Conservation (phyloP, 1,140 invertebrate genomes). For the Drosophila teissieri region DNA sequence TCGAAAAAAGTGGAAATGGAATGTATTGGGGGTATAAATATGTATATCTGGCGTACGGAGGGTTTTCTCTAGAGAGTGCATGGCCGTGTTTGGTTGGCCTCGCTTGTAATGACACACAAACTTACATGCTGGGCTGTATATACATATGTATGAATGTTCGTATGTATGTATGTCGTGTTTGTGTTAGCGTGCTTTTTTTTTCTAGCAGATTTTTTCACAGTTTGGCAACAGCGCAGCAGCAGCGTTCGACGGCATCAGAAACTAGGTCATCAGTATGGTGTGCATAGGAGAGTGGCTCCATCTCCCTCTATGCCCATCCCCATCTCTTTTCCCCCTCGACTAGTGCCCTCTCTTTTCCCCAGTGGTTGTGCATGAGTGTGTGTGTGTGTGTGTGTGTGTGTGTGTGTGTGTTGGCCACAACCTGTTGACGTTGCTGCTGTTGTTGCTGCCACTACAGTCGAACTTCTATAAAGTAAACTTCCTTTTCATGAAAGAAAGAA, state of each 20-base stretch:
- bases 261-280: conserved; percentile 62
- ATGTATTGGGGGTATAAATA: conserved; percentile 1
- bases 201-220: conserved; percentile 56
- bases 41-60: not conserved
- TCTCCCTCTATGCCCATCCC: conserved; percentile 34
- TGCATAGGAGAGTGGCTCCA: conserved; percentile 44
- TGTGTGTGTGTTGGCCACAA: conserved; percentile 26
- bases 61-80: conserved; percentile 20
- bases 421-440: conserved; percentile 36
- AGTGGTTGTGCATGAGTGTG: not conserved
- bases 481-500: not conserved
- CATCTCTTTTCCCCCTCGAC: conserved; percentile 12
- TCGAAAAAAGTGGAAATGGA: not conserved
- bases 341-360: conserved; percentile 11
- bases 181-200: conserved; percentile 24
- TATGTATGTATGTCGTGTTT: conserved; percentile 7
- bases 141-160: not conserved
- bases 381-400: conserved; percentile 2
- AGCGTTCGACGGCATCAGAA: conserved; percentile 54
- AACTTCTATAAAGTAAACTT: not conserved
- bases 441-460: conserved; percentile 13
- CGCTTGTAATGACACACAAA: conserved; percentile 34
- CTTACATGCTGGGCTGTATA: conserved; percentile 10
- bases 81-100: conserved; percentile 34
- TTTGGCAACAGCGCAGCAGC: conserved; percentile 64